phyloP scores from a whole-genome alignment of 2,113 vertebrate species.

The Corythoichthys intestinalis region DNA sequence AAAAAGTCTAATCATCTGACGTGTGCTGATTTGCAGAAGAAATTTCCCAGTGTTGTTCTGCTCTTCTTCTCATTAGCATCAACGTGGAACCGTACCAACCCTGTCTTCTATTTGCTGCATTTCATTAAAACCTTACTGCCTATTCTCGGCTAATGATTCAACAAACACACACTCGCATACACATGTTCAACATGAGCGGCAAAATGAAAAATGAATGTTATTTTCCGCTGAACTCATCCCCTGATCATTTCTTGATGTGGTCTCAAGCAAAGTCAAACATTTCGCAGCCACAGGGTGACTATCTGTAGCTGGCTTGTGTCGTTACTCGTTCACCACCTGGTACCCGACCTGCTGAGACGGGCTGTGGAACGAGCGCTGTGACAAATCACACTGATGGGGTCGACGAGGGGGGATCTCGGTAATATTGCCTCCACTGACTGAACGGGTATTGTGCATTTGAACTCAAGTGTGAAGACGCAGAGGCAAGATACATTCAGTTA shows the following conservation, averaged over 20 bases:
- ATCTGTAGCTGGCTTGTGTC: neutral
- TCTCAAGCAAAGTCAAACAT: conserved; percentile 1
- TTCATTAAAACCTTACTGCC: conserved; percentile 48
- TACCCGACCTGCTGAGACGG: conserved; percentile 32
- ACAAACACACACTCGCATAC: conserved; percentile 14
- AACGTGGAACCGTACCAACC: neutral
- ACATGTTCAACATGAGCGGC: neutral
- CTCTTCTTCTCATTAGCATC: neutral
- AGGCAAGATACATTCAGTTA: too few relatives aligned
- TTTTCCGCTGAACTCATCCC: conserved; percentile 12
- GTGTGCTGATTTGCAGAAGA: neutral
- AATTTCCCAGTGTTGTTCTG: neutral
- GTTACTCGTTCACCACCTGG: neutral
- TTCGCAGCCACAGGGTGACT: neutral
- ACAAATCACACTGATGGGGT: conserved; percentile 24
- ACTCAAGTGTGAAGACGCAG: too few relatives aligned
- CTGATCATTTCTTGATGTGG: neutral
- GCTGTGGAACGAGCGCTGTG: too few relatives aligned
- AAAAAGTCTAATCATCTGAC: neutral
- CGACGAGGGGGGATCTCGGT: neutral
- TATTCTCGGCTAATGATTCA: conserved; percentile 42
- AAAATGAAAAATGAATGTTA: conserved; percentile 1
- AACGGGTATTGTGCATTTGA: too few relatives aligned
- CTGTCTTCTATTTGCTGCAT: conserved; percentile 26
- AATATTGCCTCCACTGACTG: too few relatives aligned